These are phyloP conservation scores for Anthrax anthrax DNA, from an alignment of 2,888 invertebrate species.

Conservation along the genomic window DNA sequence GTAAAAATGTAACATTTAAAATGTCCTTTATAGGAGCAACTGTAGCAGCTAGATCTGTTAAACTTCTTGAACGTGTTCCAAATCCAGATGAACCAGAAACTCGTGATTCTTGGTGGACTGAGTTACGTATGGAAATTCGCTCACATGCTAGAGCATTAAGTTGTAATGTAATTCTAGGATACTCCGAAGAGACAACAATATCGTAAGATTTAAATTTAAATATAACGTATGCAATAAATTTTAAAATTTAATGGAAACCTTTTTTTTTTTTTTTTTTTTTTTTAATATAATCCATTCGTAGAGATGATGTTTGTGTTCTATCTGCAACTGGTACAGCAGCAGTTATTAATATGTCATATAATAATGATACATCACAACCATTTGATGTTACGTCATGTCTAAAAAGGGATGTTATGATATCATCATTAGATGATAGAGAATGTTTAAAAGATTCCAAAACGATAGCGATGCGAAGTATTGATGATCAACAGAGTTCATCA, in stretches of 20 bases:
- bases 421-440: slow-evolving; percentile 40
- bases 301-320: slow-evolving; percentile 88
- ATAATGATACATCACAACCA: slow-evolving; percentile 25
- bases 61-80: slow-evolving; percentile 64
- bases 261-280: not conserved
- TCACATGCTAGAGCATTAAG: slow-evolving; percentile 85
- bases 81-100: slow-evolving; percentile 82
- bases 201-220: slow-evolving; percentile 45
- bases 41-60: slow-evolving; percentile 71
- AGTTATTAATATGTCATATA: slow-evolving; percentile 49
- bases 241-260: too few species aligned
- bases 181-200: slow-evolving; percentile 82
- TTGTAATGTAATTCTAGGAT: slow-evolving; percentile 89
- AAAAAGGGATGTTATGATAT: slow-evolving; percentile 32
- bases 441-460: slow-evolving; percentile 33
- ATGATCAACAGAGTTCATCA: not conserved
- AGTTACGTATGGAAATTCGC: slow-evolving; percentile 85
- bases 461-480: not conserved
- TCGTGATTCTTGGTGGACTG: slow-evolving; percentile 94
- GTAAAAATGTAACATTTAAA: too few species aligned
- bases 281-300: slow-evolving; percentile 37
- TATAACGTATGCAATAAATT: too few species aligned
- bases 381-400: slow-evolving; percentile 21
- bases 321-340: slow-evolving; percentile 92
- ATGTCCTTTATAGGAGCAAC: slow-evolving; percentile 47